Evolutionary conservation across 1,140 invertebrate genomes (phyloP).

Genomic region (Plodia interpunctella): DNA sequence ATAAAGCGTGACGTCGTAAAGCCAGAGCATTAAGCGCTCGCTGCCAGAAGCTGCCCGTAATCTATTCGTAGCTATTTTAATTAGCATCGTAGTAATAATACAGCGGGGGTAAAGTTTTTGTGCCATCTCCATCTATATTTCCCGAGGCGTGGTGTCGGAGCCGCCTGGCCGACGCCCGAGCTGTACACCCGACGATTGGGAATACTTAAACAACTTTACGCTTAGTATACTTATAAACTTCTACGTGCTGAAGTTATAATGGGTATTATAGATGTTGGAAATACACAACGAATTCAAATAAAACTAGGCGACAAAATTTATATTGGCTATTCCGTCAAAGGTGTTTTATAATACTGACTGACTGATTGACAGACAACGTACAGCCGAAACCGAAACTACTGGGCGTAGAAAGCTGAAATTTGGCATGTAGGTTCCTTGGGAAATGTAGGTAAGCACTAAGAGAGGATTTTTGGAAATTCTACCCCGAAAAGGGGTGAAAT

Average conservation of each 20-base stretch:
- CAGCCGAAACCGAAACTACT: no score
- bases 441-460: no score
- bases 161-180: conserved; percentile 2
- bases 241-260: conserved; percentile 40
- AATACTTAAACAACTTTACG: conserved; percentile 66
- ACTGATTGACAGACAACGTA: no score
- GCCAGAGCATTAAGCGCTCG: conserved; percentile 61
- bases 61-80: conserved; percentile 73
- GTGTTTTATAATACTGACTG: no score
- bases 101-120: conserved; percentile 62
- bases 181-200: conserved; percentile 15
- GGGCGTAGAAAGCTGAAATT: no score
- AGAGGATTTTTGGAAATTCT: no score
- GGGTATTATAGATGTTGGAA: conserved; percentile 41
- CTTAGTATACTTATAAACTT: conserved; percentile 58
- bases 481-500: no score
- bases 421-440: no score
- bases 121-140: conserved; percentile 55
- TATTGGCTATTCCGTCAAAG: conserved; percentile 12
- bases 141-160: conserved; percentile 28
- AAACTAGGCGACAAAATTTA: conserved; percentile 13
- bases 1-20: conserved; percentile 74
- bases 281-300: conserved; percentile 26
- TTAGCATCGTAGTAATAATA: conserved; percentile 68
- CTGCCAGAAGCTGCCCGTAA: conserved; percentile 67